These are phyloP conservation scores for Schrankia costaestrigalis DNA, from an alignment of 2,888 invertebrate species.

Conservation along the genomic window DNA sequence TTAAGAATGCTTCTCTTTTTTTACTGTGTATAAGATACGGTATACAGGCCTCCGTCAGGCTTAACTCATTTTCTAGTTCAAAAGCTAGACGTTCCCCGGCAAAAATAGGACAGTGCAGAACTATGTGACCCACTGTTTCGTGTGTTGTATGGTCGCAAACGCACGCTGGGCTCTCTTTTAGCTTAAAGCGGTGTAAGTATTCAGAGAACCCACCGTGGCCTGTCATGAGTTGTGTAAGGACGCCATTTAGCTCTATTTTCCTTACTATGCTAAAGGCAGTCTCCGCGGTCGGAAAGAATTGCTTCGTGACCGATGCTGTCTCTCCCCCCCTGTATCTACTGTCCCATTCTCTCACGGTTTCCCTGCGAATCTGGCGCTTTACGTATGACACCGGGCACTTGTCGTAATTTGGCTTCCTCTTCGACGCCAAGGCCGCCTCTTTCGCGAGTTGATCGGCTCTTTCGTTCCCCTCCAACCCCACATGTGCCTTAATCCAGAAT, in stretches of 20 bases:
- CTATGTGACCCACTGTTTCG: not conserved
- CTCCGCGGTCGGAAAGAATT: not conserved
- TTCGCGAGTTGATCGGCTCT: not conserved
- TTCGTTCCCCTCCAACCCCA: not conserved
- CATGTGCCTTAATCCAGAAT: not conserved
- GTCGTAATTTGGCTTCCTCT: not conserved
- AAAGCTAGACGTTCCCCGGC: not conserved
- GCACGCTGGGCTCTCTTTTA: conserved; percentile 12
- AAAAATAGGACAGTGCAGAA: not conserved
- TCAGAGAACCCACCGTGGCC: conserved; percentile 8
- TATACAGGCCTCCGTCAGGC: no score
- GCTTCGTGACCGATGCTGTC: not conserved
- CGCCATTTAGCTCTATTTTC: not conserved
- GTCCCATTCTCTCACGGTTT: not conserved
- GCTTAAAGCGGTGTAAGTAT: conserved; percentile 8
- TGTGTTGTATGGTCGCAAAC: conserved; percentile 1
- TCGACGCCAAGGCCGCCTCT: not conserved
- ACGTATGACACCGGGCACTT: not conserved
- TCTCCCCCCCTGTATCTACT: not conserved
- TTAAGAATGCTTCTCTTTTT: no score
- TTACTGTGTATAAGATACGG: no score
- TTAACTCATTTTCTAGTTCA: conserved; percentile 7
- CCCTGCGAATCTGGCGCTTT: not conserved
- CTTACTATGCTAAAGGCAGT: not conserved
- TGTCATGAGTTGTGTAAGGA: not conserved